Conservation (phyloP, 2,113 vertebrate species). For the Camelus bactrianus region DNA sequence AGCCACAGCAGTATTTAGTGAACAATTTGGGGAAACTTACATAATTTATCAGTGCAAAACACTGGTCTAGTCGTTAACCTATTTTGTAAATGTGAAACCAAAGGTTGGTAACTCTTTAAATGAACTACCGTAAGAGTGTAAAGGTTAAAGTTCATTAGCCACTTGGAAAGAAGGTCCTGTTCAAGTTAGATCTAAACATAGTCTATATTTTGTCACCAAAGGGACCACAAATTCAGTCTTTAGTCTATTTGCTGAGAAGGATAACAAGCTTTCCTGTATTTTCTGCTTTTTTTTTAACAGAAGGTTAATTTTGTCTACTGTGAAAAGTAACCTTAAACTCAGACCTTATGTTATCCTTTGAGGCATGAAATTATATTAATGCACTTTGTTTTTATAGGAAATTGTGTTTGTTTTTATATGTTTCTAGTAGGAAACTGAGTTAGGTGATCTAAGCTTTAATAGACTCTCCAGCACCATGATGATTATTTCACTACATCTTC, state of each 20-base stretch:
- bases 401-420: not conserved
- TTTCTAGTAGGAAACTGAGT: not conserved
- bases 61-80: not conserved
- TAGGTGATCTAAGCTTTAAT: not conserved
- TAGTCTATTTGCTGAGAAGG: not conserved
- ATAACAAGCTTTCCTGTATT: not conserved
- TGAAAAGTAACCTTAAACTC: not conserved
- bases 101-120: not conserved
- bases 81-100: not conserved
- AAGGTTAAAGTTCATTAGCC: not conserved
- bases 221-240: not conserved
- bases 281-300: not conserved
- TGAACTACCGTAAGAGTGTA: not conserved
- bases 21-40: not conserved
- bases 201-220: not conserved
- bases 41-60: not conserved
- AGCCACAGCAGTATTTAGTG: not conserved
- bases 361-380: not conserved
- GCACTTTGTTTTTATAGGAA: not conserved
- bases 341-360: not conserved
- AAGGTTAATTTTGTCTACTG: not conserved
- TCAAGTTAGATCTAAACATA: conserved; percentile 7
- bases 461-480: not conserved
- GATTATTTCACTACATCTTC: not conserved
- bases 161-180: not conserved